Percentiles rank a stretch among this genome's conserved stretches.
Evolutionary conservation across 2,797 vertebrate genomes (phyloP).

Genomic region (Heliangelus exortis): DNA sequence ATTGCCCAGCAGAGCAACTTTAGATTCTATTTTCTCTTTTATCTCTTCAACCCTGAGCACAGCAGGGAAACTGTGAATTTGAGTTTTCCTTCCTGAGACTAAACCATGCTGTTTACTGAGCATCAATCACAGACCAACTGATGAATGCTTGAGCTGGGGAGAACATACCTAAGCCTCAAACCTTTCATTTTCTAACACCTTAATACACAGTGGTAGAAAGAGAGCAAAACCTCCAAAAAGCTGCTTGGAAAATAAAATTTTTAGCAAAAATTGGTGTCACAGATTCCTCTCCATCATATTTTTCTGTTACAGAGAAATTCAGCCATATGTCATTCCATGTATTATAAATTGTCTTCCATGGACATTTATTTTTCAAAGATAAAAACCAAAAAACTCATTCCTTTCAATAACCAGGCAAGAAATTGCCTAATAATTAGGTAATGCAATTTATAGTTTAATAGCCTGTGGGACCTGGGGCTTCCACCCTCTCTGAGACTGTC

Average conservation of each 20-base stretch:
- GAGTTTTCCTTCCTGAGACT: conserved; percentile 15
- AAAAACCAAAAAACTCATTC: background rate
- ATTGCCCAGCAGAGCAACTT: background rate
- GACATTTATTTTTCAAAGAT: conserved; percentile 15
- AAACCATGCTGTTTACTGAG: background rate
- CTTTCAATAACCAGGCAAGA: conserved; percentile 35
- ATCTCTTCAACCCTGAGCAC: background rate
- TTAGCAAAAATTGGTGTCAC: background rate
- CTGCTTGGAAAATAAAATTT: background rate
- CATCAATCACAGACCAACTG: background rate
- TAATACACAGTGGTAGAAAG: background rate
- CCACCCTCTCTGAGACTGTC: conserved; percentile 45
- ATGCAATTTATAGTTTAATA: conserved; percentile 43
- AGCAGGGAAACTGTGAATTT: background rate
- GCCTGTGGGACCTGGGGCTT: conserved; percentile 54
- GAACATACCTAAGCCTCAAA: background rate
- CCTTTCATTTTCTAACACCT: background rate
- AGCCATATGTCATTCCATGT: background rate
- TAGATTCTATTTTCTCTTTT: background rate
- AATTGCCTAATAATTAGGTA: conserved; percentile 66
- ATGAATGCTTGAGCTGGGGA: background rate
- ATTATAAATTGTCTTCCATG: background rate
- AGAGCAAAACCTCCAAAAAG: background rate
- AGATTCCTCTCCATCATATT: background rate
- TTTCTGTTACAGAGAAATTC: background rate